Evolutionary conservation across 2,113 vertebrate species (phyloP).

Genomic region (Odobenus rosmarus): DNA sequence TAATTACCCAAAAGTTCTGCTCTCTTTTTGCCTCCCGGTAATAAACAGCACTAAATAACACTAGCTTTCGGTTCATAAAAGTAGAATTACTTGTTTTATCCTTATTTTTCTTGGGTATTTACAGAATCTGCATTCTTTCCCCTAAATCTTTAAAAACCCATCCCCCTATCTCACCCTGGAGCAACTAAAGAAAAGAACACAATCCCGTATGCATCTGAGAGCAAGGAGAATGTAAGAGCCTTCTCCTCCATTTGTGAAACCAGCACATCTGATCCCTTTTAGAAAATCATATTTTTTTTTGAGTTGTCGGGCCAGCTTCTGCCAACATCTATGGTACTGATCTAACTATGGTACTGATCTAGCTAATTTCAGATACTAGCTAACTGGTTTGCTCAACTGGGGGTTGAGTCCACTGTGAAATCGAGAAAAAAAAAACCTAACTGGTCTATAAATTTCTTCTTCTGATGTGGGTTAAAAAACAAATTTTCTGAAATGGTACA

Average conservation of each 20-base stretch:
- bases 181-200: not conserved
- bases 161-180: not conserved
- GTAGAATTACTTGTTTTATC: constrained; percentile 32
- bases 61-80: not conserved
- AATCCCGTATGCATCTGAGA: not conserved
- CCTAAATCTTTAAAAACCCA: not conserved
- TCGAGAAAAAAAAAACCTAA: not conserved
- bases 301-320: not conserved
- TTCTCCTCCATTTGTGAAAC: too few relatives aligned
- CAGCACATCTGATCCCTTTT: not conserved
- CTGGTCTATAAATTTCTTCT: not conserved
- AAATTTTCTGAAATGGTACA: not conserved
- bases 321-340: not conserved
- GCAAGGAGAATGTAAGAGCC: too few relatives aligned
- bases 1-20: not conserved
- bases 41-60: not conserved
- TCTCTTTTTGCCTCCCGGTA: not conserved
- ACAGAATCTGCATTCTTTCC: not conserved
- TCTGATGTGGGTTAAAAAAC: not conserved
- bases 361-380: not conserved
- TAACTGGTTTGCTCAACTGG: not conserved
- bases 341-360: not conserved
- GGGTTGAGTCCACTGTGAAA: not conserved
- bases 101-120: not conserved
- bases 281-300: not conserved